A percentile compares a stretch with the other conserved stretches of the same genome.
Evolutionary conservation across 2,888 invertebrate genomes (phyloP).

Genomic region (Thymelicus acteon): DNA sequence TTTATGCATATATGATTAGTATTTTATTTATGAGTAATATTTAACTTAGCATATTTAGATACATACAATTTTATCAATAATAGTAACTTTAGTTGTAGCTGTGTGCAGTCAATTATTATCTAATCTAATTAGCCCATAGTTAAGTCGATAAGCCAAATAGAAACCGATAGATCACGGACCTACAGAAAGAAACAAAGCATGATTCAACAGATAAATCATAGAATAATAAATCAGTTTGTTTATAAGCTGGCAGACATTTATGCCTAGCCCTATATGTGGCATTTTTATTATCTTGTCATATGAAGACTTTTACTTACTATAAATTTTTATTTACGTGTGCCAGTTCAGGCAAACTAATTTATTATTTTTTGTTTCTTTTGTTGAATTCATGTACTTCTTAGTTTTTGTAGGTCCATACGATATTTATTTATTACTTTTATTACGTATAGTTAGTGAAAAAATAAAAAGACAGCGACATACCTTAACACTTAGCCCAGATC

Average conservation of each 20-base stretch:
- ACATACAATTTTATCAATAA: neutral
- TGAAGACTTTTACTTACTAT: no score
- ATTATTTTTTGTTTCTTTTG: no score
- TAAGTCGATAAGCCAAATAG: conserved; percentile 34
- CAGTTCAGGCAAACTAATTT: no score
- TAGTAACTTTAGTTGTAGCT: conserved; percentile 22
- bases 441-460: conserved; percentile 23
- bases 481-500: conserved; percentile 23
- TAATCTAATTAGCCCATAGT: conserved; percentile 30
- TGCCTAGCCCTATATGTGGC: no score
- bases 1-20: neutral
- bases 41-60: neutral
- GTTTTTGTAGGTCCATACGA: neutral
- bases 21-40: neutral
- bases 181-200: neutral
- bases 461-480: conserved; percentile 25
- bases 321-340: no score
- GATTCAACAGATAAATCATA: no score
- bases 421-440: conserved; percentile 17
- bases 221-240: no score
- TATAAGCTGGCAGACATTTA: no score
- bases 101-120: conserved; percentile 36
- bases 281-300: no score
- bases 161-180: conserved; percentile 3
- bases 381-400: neutral